Evolutionary conservation across 2,797 vertebrate genomes (phyloP).

Genomic region (Ctenosaura bakeri): DNA sequence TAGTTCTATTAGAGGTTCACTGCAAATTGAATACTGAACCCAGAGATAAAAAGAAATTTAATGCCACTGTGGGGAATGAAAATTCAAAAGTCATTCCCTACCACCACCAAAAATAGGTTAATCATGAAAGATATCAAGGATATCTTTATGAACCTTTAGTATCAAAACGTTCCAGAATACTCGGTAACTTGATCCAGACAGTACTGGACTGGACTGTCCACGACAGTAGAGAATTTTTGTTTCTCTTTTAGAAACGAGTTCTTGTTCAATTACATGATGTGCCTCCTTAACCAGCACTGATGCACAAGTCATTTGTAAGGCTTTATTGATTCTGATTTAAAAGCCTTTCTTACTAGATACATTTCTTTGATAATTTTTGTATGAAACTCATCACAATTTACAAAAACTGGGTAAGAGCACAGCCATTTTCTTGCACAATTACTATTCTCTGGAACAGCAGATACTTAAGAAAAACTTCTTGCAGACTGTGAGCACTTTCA

Average conservation of each 20-base stretch:
- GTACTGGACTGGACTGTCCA: too few relatives aligned
- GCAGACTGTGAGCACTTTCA: not conserved
- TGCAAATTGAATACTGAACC: slow-evolving; percentile 93
- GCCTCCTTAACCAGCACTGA: not conserved
- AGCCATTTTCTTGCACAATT: not conserved
- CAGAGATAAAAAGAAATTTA: slow-evolving; percentile 61
- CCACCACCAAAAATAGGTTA: not conserved
- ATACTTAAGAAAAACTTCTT: not conserved
- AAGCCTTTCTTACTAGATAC: not conserved
- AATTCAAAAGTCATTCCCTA: not conserved
- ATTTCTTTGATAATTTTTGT: not conserved
- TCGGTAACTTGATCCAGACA: not conserved
- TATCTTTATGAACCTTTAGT: not conserved
- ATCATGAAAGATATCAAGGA: not conserved
- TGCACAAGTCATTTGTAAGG: not conserved
- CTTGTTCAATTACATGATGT: not conserved
- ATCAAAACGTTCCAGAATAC: not conserved
- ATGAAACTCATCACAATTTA: not conserved
- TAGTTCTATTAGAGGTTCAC: slow-evolving; percentile 94
- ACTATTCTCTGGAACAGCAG: not conserved
- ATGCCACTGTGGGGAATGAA: not conserved
- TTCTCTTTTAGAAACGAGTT: not conserved
- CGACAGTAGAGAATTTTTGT: not conserved
- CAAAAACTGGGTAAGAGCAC: not conserved
- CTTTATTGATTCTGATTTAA: not conserved